Percentiles rank a stretch among this genome's conserved stretches.
Conservation (phyloP, 2,888 invertebrate species). For the Bugulina stolonifera region DNA sequence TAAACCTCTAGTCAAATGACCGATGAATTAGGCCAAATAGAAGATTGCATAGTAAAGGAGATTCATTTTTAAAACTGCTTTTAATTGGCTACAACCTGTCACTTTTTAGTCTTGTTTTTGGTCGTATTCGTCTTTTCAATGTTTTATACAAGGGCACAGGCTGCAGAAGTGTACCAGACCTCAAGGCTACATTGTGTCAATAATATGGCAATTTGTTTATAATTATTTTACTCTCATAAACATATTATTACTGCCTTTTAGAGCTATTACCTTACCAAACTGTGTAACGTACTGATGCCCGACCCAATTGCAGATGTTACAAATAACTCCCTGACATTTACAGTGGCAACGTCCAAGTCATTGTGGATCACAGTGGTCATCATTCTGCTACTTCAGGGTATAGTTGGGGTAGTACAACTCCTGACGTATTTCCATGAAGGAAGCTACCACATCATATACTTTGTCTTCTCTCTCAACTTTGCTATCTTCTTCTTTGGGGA, state of each 20-base stretch:
- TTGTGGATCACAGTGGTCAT: not conserved
- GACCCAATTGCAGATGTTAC: not conserved
- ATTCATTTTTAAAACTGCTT: too few species aligned
- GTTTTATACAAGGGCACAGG: too few species aligned
- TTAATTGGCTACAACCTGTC: too few species aligned
- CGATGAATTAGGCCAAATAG: too few species aligned
- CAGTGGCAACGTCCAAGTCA: not conserved
- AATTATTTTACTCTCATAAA: not conserved
- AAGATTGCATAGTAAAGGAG: too few species aligned
- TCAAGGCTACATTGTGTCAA: too few species aligned
- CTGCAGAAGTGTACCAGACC: too few species aligned
- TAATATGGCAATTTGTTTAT: not conserved
- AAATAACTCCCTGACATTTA: not conserved
- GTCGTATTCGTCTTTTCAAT: too few species aligned
- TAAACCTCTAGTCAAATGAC: too few species aligned
- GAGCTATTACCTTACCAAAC: not conserved
- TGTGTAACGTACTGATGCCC: constrained; percentile 2
- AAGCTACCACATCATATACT: constrained; percentile 30
- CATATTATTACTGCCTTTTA: not conserved
- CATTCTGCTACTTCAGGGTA: not conserved
- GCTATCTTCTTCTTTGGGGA: constrained; percentile 39
- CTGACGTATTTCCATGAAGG: not conserved
- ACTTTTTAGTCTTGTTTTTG: too few species aligned
- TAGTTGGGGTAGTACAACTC: not conserved
- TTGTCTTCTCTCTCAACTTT: constrained; percentile 35